These are phyloP conservation scores for Parnassius mnemosyne DNA, from an alignment of 2,888 invertebrate genomes.

Conservation along the genomic window DNA sequence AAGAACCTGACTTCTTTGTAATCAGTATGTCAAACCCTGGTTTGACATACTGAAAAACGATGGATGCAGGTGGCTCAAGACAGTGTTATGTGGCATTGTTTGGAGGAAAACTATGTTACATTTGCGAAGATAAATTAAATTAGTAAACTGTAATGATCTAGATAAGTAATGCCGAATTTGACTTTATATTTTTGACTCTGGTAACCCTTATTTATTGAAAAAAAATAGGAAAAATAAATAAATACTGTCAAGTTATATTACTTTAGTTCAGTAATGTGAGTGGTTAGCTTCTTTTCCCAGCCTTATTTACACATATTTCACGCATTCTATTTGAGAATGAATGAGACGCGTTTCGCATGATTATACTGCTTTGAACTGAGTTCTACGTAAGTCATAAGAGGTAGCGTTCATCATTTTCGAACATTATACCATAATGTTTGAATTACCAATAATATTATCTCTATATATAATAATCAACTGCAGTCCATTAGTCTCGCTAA, in stretches of 20 bases:
- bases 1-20: too few relatives aligned
- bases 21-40: too few relatives aligned
- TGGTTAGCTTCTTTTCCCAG: conserved; percentile 4
- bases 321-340: conserved; percentile 32
- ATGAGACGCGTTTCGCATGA: conserved; percentile 36
- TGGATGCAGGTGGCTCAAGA: too few relatives aligned
- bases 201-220: too few relatives aligned
- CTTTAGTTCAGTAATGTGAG: conserved; percentile 22
- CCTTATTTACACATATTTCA: conserved; percentile 31
- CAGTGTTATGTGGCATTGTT: too few relatives aligned
- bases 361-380: conserved; percentile 41
- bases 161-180: neutral
- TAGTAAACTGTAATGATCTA: neutral
- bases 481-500: too few relatives aligned
- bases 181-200: too few relatives aligned
- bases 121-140: neutral
- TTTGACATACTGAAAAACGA: too few relatives aligned
- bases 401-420: conserved; percentile 15
- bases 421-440: neutral
- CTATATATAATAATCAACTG: too few relatives aligned
- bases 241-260: neutral
- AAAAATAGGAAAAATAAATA: neutral
- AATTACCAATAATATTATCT: neutral
- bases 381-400: conserved; percentile 22
- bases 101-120: too few relatives aligned